Conservation (phyloP, 2,888 invertebrate genomes). For the Encarsia formosa region DNA sequence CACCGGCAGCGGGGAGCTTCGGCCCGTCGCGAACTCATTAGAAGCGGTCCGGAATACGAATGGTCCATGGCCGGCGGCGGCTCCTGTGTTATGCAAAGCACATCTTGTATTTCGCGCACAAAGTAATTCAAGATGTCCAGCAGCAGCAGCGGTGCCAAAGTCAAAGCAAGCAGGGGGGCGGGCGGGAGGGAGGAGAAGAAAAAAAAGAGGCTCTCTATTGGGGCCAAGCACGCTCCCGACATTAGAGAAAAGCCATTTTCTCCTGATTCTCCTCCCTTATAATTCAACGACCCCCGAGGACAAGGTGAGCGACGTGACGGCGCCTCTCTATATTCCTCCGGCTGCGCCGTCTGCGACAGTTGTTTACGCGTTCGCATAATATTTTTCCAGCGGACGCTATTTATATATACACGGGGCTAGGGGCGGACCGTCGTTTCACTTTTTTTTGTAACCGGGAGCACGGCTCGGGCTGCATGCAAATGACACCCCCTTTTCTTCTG, state of each 20-base stretch:
- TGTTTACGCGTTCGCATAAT: conserved; percentile 35
- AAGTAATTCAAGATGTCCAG: conserved; percentile 6
- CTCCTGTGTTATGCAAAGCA: too few species aligned
- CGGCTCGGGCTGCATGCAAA: conserved; percentile 8
- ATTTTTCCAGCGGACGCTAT: conserved; percentile 21
- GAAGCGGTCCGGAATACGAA: neutral
- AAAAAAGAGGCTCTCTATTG: neutral
- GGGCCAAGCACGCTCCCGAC: neutral
- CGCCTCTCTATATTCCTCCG: neutral
- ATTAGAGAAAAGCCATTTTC: neutral
- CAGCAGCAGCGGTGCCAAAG: neutral
- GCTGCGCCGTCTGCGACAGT: conserved; percentile 24
- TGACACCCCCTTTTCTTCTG: neutral
- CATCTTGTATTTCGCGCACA: neutral
- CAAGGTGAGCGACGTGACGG: neutral
- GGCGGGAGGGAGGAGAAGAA: too few species aligned
- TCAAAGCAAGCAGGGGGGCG: neutral
- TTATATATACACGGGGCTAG: neutral
- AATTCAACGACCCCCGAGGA: neutral
- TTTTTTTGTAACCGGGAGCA: neutral
- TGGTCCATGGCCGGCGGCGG: neutral
- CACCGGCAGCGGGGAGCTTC: too few species aligned
- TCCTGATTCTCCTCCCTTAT: neutral
- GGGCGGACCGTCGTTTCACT: neutral
- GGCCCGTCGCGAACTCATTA: too few species aligned